Evolutionary conservation across 2,113 vertebrate species (phyloP).

Genomic region (Strigops habroptila): DNA sequence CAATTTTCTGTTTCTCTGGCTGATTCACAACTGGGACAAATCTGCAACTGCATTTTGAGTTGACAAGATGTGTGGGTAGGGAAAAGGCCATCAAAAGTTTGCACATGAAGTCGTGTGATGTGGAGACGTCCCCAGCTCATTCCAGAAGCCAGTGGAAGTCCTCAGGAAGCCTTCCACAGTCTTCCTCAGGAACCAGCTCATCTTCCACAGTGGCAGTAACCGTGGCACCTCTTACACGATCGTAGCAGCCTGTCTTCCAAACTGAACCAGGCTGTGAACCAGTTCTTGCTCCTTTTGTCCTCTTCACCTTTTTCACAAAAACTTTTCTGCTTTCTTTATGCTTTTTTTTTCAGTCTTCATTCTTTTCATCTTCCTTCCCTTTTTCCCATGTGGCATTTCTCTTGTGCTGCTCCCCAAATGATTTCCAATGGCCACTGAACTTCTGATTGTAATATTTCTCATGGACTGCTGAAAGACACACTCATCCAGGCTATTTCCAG

Average conservation of each 20-base stretch:
- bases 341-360: neutral
- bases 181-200: neutral
- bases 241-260: neutral
- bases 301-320: neutral
- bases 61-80: neutral
- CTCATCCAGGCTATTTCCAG: neutral
- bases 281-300: neutral
- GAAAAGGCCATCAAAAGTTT: neutral
- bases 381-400: neutral
- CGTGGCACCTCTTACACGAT: accelerated
- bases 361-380: neutral
- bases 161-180: neutral
- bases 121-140: accelerated
- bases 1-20: neutral
- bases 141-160: neutral
- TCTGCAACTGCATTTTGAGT: neutral
- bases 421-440: neutral
- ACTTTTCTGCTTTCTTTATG: neutral
- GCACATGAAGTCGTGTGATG: neutral
- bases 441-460: neutral
- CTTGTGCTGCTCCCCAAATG: neutral
- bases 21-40: neutral
- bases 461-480: neutral
- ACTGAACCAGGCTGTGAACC: neutral
- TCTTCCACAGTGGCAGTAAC: neutral